phyloP scores from a whole-genome alignment of 2,113 vertebrate species.

The Heterotis niloticus region DNA sequence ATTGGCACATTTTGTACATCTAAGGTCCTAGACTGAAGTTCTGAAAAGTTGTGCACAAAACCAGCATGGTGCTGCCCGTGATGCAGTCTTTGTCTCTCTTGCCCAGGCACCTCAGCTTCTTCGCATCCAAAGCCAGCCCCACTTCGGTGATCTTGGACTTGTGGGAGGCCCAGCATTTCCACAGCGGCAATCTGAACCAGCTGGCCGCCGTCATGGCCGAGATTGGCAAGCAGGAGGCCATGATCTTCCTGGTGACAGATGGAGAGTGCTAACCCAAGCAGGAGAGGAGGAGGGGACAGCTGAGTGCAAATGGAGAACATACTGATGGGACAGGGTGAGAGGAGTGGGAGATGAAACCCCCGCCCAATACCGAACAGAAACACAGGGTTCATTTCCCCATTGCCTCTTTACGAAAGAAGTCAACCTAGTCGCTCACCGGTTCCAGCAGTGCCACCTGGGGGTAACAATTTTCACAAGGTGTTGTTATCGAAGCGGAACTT shows the following conservation, averaged over 20 bases:
- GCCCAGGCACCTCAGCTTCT: constrained; percentile 91
- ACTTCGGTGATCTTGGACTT: constrained; percentile 97
- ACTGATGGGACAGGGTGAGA: neutral
- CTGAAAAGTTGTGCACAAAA: too few species aligned
- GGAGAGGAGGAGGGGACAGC: neutral
- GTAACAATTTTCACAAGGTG: constrained; percentile 20
- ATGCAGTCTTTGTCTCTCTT: neutral
- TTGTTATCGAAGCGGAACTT: constrained; percentile 6
- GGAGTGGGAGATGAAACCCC: neutral
- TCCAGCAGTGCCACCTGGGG: neutral
- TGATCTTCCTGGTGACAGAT: constrained; percentile 91
- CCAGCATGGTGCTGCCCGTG: neutral
- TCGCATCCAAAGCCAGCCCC: constrained; percentile 91
- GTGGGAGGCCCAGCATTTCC: constrained; percentile 95
- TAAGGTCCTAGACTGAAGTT: too few species aligned
- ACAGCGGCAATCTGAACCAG: constrained; percentile 94
- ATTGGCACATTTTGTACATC: too few species aligned
- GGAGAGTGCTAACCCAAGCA: constrained; percentile 82
- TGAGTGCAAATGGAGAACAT: neutral
- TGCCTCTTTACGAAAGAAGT: neutral
- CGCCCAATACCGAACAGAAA: neutral
- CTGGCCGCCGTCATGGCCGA: constrained; percentile 91
- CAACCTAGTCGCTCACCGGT: neutral
- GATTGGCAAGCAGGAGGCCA: constrained; percentile 90
- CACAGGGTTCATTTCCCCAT: constrained; percentile 3